phyloP scores from a whole-genome alignment of 1,140 invertebrate species.

The Bombus balteatus region DNA sequence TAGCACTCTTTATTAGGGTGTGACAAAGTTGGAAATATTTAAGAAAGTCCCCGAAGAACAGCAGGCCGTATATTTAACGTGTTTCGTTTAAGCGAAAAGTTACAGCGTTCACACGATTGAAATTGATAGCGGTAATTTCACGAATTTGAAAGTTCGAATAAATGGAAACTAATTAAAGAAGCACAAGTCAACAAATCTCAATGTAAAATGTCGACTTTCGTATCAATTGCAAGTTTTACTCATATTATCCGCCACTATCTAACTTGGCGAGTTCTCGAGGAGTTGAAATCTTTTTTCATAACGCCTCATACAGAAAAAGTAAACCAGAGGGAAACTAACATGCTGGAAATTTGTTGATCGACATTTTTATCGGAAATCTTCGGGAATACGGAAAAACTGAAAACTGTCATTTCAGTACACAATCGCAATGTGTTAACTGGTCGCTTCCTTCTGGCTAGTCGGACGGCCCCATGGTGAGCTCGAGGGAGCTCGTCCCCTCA shows the following conservation, averaged over 20 bases:
- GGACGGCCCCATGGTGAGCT: not conserved
- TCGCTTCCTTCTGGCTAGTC: conserved; percentile 11
- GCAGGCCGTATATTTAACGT: not conserved
- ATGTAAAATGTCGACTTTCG: too few relatives aligned
- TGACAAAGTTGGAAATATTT: not conserved
- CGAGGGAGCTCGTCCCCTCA: conserved; percentile 17
- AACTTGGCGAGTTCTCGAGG: fast-evolving
- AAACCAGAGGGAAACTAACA: too few relatives aligned
- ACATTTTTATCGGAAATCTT: not conserved
- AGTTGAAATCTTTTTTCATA: too few relatives aligned
- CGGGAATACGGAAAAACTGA: not conserved
- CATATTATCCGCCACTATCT: too few relatives aligned
- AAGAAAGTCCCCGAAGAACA: too few relatives aligned
- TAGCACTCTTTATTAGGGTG: not conserved
- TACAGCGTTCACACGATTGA: too few relatives aligned
- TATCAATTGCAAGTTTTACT: too few relatives aligned
- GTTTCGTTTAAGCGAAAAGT: not conserved
- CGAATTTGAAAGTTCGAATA: not conserved
- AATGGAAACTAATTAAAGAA: not conserved
- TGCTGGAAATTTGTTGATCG: not conserved
- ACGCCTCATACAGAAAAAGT: too few relatives aligned
- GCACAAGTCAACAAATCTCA: too few relatives aligned
- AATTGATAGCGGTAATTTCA: not conserved
- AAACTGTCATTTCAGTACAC: not conserved
- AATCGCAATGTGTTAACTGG: conserved; percentile 24